Base-by-base conservation (phyloP, 1,140 invertebrate genomes). In the Drosophila eugracilis region DNA sequence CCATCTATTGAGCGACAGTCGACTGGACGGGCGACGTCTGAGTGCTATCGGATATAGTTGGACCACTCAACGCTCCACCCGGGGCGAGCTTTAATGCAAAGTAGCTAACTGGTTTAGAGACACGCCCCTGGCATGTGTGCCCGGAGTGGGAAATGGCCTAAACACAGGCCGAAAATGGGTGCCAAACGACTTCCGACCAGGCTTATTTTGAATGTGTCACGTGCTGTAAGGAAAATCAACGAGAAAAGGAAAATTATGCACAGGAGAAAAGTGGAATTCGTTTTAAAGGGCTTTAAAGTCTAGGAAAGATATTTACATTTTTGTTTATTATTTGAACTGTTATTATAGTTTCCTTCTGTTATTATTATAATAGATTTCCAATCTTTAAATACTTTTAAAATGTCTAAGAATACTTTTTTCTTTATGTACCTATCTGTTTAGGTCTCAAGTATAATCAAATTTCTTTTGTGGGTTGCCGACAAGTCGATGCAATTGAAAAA, bases 401-500 rank as follows among this genome's bases (percentile, higher is more conserved):
- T 2, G 19, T 7, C 17, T 14, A 17, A 0, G 1, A 10, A 10
- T 3, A 5, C 54, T 19, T 5, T 1, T 24, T 17, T n/a, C 26
- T 9, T 28, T 22, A 10, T 12, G 6, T n/a, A 12, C 21, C 24
- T 74, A n/a, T 32, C 26, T 34, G n/a, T 50, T 14, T 22, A 2
- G 24, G 19, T 24, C 34, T 53, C 45, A 28, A 21, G 52, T 30
- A 59, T 75, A 75, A 75, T 57, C 50, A 30, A 34, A 75, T 50
- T 59, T 75, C 52, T 63, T 53, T 37, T 73, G 37, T 45, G 39
- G 19, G 4, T n/a, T 45, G 28, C 12, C n/a, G 15, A 52, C 50
- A 76, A 67, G 69, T 76, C 72, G 62, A 48, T 67, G 62, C 72
- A 76, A 76, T 75, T 76, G 73, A 75, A 76, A 75, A 76, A 69